Base-by-base conservation (phyloP, 2,113 vertebrate species). In the Pogona vitticeps region DNA sequence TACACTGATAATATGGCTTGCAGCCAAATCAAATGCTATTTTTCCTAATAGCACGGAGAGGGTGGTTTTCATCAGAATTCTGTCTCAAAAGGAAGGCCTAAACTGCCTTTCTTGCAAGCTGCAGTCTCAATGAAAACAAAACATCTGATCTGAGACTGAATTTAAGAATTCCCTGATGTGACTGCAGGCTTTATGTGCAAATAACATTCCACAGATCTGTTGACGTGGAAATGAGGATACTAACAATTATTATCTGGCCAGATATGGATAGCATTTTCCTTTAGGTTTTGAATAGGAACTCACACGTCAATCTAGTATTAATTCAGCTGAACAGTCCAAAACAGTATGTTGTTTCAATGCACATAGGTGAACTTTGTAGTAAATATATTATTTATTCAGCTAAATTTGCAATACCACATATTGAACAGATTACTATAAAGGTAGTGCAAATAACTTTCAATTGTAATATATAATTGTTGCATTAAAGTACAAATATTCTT, bases 401-500 rank as follows among this genome's bases (percentile, higher is more conserved):
- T 92, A 33, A 13, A 82, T 71, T 63, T 46, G 82, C 82, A 73
- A 70, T 42, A 76, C 46, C 14, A 89, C 42, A 61, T 0, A 0
- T 33, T 82, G 18, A 86, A 86, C 84, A 75, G 70, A 91, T 81
- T 82, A 80, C 1, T 80, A 78, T 85, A 36, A 65, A 3, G 88
- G 61, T 63, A 76, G 38, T 36, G 85, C 42, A 58, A 84, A 84
- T 76, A 56, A 42, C 21, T 91, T 88, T 56, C 71, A 90, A 36
- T 84, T 76, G 73, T 77, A 82, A 87, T 36, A 88, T 89, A 82
- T 75, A 82, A 83, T 26, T 70, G 42, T 58, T 91, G 80, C 26
- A 13, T 71, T 91, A 90, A 91, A 83, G 1, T 89, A 73, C 88
- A 21, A 84, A 86, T 73, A 86, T 72, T 71, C 33, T 61, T 91